These are phyloP conservation scores for Mallotus villosus DNA, from an alignment of 2,797 vertebrate species.

Conservation along the genomic window DNA sequence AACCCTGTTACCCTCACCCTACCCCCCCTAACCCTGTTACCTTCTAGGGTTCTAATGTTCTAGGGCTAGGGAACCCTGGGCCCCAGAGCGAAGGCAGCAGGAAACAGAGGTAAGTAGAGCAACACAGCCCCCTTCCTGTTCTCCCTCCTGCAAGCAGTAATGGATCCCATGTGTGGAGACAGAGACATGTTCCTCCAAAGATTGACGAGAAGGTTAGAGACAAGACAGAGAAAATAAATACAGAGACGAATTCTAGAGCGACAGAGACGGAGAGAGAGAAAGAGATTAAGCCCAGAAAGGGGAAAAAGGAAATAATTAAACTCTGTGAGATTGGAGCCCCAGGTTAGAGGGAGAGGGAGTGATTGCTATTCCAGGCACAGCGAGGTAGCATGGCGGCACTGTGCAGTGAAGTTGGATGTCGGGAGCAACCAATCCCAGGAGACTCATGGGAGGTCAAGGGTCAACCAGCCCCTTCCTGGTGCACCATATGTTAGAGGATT, in stretches of 20 bases:
- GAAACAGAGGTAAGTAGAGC: constrained; percentile 64
- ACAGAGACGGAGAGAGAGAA: constrained; percentile 6
- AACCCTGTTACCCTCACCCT: neutral
- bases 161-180: constrained; percentile 73
- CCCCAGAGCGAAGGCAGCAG: constrained; percentile 30
- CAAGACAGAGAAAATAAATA: constrained; percentile 12
- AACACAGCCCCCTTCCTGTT: constrained; percentile 66
- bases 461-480: constrained; percentile 85
- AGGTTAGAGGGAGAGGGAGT: constrained; percentile 49
- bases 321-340: constrained; percentile 12
- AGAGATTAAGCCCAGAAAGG: neutral
- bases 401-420: constrained; percentile 75
- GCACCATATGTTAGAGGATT: constrained; percentile 87
- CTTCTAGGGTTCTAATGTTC: neutral
- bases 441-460: constrained; percentile 78
- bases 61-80: too few species aligned
- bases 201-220: constrained; percentile 40
- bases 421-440: constrained; percentile 72
- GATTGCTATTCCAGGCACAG: constrained; percentile 82
- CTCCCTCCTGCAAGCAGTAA: constrained; percentile 69
- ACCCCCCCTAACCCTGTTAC: too few species aligned
- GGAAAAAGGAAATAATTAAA: neutral
- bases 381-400: constrained; percentile 58
- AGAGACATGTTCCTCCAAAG: constrained; percentile 34
- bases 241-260: constrained; percentile 32